These are phyloP conservation scores for Oreochromis mossambicus DNA, from an alignment of 2,797 vertebrate species.

Conservation along the genomic window DNA sequence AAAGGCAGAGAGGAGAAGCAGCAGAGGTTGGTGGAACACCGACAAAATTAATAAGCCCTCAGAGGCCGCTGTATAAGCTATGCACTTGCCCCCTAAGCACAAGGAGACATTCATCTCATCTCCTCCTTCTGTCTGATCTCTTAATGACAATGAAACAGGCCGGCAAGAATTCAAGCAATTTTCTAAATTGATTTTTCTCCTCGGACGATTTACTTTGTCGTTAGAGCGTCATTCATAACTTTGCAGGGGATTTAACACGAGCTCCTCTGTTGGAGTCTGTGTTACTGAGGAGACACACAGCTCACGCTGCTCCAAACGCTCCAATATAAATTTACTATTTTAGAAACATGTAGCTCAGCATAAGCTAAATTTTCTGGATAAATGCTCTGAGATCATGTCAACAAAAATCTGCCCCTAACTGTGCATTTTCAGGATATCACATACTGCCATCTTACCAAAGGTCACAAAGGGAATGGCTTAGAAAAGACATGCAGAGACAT, in stretches of 20 bases:
- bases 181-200: slow-evolving; percentile 77
- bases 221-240: slow-evolving; percentile 66
- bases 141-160: slow-evolving; percentile 70
- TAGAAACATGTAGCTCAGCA: not conserved
- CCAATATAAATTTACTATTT: not conserved
- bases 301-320: not conserved
- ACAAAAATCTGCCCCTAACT: not conserved
- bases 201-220: slow-evolving; percentile 68
- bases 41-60: slow-evolving; percentile 46
- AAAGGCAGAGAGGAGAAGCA: not conserved
- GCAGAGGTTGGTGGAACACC: slow-evolving; percentile 13
- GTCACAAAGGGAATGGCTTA: not conserved
- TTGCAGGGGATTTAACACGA: slow-evolving; percentile 48
- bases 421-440: not conserved
- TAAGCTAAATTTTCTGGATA: not conserved
- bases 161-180: slow-evolving; percentile 75
- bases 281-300: not conserved
- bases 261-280: slow-evolving; percentile 14
- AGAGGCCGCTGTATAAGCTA: slow-evolving; percentile 19
- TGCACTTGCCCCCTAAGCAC: slow-evolving; percentile 37
- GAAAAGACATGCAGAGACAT: not conserved
- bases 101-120: slow-evolving; percentile 49
- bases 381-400: not conserved
- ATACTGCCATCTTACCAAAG: not conserved
- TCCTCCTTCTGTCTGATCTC: slow-evolving; percentile 55